A percentile compares a stretch with the other conserved stretches of the same genome.
Conservation (phyloP, 2,113 vertebrate genomes). For the Colaptes auratus region DNA sequence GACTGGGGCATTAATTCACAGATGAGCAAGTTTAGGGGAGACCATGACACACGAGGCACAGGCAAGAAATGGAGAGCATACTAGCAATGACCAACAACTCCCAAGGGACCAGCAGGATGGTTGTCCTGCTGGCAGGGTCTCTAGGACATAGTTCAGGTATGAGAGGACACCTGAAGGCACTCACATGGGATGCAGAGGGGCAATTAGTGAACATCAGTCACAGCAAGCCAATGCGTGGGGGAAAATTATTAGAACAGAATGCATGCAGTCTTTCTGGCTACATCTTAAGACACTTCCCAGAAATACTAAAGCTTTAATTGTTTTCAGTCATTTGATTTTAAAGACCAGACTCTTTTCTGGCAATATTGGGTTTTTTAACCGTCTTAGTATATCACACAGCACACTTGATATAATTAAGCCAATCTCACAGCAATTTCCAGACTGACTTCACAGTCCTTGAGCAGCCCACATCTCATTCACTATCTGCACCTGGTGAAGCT, state of each 20-base stretch:
- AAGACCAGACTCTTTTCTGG: not conserved
- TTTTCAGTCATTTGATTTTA: not conserved
- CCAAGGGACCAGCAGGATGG: not conserved
- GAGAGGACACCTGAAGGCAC: not conserved
- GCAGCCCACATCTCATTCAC: not conserved
- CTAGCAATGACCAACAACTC: not conserved
- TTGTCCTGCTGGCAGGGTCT: not conserved
- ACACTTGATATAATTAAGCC: not conserved
- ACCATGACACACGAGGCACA: accelerated
- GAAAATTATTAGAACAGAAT: not conserved
- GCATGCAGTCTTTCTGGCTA: not conserved
- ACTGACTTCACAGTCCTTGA: not conserved
- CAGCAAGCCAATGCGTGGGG: not conserved
- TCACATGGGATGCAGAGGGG: not conserved
- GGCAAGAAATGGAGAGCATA: not conserved
- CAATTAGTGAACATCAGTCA: accelerated
- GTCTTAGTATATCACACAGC: not conserved
- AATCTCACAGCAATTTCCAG: not conserved
- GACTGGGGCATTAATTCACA: accelerated
- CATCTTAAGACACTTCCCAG: not conserved
- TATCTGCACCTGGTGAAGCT: not conserved
- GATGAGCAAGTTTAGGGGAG: not conserved
- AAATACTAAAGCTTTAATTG: constrained; percentile 28
- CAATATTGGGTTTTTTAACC: not conserved
- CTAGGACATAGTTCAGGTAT: not conserved